Base-by-base conservation (phyloP, 2,113 vertebrate genomes). In the Epinephelus moara region DNA sequence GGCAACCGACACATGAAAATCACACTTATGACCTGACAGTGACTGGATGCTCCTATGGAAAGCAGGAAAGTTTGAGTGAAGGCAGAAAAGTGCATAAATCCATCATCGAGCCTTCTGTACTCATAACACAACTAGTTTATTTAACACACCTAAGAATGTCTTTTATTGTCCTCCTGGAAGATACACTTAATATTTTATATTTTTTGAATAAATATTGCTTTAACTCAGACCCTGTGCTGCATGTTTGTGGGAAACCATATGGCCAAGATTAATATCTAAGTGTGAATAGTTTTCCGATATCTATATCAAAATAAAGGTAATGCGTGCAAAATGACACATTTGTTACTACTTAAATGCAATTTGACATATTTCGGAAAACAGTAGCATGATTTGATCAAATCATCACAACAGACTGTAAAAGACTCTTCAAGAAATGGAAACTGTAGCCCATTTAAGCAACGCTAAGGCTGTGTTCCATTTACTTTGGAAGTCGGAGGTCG, bases 11-110 rank as follows among this genome's bases (percentile, higher is more conserved):
- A 78, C 52, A 75, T 56, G 56, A 67, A 81, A 60, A 30, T 69
- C 60, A 63, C 77, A 85, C 85, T 49, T 14, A 1, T 82, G 88
- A 89, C 84, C 80, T 10, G 60, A 27, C 62, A 52, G 19, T 55
- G n/a, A 62, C 47, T 4, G 70, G 69, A 57, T 9, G 14, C 70
- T 64, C 33, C 33, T 1, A n/a, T 11, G 37, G 12, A 37, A 64
- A 33, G 42, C 40, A 74, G 80, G 82, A 85, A 86, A 59, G 73
- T 74, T 37, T 70, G 75, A 85, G 40, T 27, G 47, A 57, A 23
- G 15, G 42, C 27, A 56, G 53, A 70, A 49, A 70, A 52, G 74
- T 60, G 13, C 5, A 56, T 42, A 78, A 85, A 80, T 66, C 75
- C 5, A 12, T 75, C 68, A 13, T 70, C 56, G 1, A 60, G 25